Evolutionary conservation across 2,797 vertebrate genomes (phyloP).

Genomic region (Poecilia velifera): DNA sequence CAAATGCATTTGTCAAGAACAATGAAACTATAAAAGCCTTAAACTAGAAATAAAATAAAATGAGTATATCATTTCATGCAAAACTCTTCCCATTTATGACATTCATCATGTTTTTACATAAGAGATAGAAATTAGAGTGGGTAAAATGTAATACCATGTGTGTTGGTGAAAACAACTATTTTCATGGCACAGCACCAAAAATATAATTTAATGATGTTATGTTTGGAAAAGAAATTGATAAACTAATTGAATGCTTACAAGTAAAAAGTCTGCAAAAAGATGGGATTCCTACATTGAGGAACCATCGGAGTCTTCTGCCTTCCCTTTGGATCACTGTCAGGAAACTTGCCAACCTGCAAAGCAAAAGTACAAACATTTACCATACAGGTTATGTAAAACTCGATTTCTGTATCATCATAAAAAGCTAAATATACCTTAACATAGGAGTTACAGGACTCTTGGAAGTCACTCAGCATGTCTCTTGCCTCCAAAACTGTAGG

Average conservation of each 20-base stretch:
- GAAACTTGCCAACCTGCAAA: constrained; percentile 75
- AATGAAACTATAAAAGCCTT: not conserved
- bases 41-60: not conserved
- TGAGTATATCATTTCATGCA: not conserved
- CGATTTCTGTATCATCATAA: not conserved
- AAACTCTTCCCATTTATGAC: not conserved
- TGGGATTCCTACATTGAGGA: constrained; percentile 72
- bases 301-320: constrained; percentile 75
- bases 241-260: constrained; percentile 65
- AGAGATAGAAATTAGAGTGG: not conserved
- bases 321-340: constrained; percentile 60
- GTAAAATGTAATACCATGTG: not conserved
- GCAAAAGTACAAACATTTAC: constrained; percentile 4
- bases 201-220: not conserved
- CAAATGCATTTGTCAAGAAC: not conserved
- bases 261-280: constrained; percentile 76
- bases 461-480: constrained; percentile 74
- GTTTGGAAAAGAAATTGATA: not conserved
- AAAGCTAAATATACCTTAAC: constrained; percentile 83
- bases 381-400: not conserved
- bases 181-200: not conserved
- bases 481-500: constrained; percentile 88
- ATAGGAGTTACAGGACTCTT: constrained; percentile 80
- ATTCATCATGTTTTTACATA: not conserved
- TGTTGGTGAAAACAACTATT: not conserved